phyloP scores from a whole-genome alignment of 1,140 invertebrate genomes.

The Plodia interpunctella region DNA sequence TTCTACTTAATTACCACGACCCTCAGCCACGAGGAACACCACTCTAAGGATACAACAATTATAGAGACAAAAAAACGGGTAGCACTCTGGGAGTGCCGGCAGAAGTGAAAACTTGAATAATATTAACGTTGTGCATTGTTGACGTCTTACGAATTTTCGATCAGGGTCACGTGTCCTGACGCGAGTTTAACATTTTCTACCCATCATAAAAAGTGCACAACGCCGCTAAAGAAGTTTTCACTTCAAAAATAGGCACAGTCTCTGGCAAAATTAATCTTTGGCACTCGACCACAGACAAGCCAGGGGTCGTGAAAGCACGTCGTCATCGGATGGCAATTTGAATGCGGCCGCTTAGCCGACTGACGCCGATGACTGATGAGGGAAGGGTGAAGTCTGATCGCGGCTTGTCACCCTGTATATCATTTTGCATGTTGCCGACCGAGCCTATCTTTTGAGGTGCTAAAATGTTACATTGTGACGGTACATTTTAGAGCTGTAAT shows the following conservation, averaged over 20 bases:
- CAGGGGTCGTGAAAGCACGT: conserved; percentile 67
- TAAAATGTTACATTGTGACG: neutral
- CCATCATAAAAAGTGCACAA: too few species aligned
- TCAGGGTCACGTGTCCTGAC: too few species aligned
- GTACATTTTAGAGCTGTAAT: conserved; percentile 20
- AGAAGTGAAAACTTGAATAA: too few species aligned
- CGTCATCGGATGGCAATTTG: conserved; percentile 73
- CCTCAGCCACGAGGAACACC: too few species aligned
- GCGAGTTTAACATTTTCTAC: too few species aligned
- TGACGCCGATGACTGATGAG: conserved; percentile 73
- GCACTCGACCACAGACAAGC: conserved; percentile 48
- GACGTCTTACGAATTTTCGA: too few species aligned
- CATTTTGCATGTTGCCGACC: conserved; percentile 53
- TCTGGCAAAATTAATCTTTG: conserved; percentile 26
- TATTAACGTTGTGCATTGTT: too few species aligned
- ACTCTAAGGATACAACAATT: too few species aligned
- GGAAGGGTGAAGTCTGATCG: conserved; percentile 66
- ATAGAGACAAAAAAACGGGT: too few species aligned
- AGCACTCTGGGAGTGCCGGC: too few species aligned
- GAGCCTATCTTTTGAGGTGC: conserved; percentile 24
- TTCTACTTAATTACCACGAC: too few species aligned
- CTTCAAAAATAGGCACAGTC: neutral
- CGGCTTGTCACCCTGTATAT: conserved; percentile 61
- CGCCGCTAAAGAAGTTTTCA: too few species aligned
- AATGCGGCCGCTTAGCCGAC: conserved; percentile 71